Evolutionary conservation across 2,113 vertebrate species (phyloP).

Genomic region (Pipa parva): DNA sequence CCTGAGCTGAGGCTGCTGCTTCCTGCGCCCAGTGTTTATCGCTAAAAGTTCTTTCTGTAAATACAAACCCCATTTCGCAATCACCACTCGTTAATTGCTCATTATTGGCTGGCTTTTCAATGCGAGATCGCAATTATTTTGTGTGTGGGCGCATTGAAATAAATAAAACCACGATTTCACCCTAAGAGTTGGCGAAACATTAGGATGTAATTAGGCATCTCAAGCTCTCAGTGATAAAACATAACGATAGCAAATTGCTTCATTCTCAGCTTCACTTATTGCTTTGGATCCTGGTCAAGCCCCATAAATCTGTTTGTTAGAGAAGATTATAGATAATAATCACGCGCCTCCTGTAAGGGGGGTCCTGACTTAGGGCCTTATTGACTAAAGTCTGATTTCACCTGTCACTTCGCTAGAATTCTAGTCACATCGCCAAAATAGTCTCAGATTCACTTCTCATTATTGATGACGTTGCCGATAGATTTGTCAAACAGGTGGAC

Average conservation of each 20-base stretch:
- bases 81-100: neutral
- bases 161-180: neutral
- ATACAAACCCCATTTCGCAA: neutral
- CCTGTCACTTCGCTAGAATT: too few species aligned
- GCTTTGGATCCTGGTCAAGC: neutral
- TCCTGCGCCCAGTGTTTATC: too few species aligned
- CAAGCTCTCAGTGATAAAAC: neutral
- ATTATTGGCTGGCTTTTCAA: neutral
- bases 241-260: conserved; percentile 32
- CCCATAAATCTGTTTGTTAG: neutral
- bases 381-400: too few species aligned
- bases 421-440: too few species aligned
- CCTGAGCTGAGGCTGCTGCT: too few species aligned
- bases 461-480: too few species aligned
- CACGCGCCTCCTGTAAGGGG: neutral
- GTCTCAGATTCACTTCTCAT: too few species aligned
- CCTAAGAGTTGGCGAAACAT: neutral
- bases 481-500: too few species aligned
- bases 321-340: neutral
- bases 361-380: too few species aligned
- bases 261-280: neutral
- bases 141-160: neutral
- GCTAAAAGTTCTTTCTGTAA: neutral
- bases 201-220: conserved; percentile 12
- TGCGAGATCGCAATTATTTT: neutral